A percentile compares a stretch with the other conserved stretches of the same genome.
These are phyloP conservation scores for Lasaia peninsularis DNA, from an alignment of 1,140 invertebrate genomes.

Conservation along the genomic window DNA sequence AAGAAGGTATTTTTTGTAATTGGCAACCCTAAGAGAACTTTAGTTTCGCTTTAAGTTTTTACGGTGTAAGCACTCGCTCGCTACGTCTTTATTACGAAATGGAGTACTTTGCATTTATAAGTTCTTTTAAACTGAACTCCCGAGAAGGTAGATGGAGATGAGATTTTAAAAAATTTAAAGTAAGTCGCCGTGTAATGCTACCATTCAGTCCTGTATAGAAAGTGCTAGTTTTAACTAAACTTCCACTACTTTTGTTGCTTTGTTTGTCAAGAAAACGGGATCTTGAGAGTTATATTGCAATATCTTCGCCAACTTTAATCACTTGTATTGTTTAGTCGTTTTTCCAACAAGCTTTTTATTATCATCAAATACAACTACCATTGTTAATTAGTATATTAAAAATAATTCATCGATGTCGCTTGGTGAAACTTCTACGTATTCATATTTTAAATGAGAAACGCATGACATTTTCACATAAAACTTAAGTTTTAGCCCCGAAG, in stretches of 20 bases:
- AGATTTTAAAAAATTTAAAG: slow-evolving; percentile 18
- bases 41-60: slow-evolving; percentile 31
- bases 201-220: slow-evolving; percentile 8
- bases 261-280: background rate
- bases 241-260: slow-evolving; percentile 6
- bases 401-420: too few relatives aligned
- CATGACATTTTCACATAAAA: too few relatives aligned
- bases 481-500: too few relatives aligned
- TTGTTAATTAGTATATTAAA: too few relatives aligned
- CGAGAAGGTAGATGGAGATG: slow-evolving; percentile 13
- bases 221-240: slow-evolving; percentile 9
- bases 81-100: slow-evolving; percentile 29
- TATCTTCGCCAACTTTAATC: background rate
- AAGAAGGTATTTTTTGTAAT: background rate
- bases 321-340: too few relatives aligned
- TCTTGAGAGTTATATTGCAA: background rate
- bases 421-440: too few relatives aligned
- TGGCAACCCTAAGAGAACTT: slow-evolving; percentile 4
- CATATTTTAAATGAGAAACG: too few relatives aligned
- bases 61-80: slow-evolving; percentile 26
- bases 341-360: too few relatives aligned
- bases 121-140: slow-evolving; percentile 27
- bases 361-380: too few relatives aligned
- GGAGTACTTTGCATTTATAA: slow-evolving; percentile 33
- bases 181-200: slow-evolving; percentile 10